Conservation (phyloP, 1,140 invertebrate genomes). For the Papilio polyxenes region DNA sequence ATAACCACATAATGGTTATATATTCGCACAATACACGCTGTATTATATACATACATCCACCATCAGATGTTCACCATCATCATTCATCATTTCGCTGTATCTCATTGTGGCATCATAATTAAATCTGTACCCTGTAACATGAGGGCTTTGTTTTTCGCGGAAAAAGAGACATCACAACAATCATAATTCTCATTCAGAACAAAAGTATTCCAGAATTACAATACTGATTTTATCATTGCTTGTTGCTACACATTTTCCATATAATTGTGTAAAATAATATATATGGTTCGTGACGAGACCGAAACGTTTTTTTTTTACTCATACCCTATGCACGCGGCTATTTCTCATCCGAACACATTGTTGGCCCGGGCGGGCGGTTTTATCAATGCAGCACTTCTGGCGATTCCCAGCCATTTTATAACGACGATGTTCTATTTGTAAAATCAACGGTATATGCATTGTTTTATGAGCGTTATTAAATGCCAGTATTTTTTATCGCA, state of each 20-base stretch:
- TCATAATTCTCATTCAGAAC: conserved; percentile 1
- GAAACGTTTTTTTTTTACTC: conserved; percentile 35
- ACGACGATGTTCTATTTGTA: conserved; percentile 36
- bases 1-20: too few relatives aligned
- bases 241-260: neutral
- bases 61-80: neutral
- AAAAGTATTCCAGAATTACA: conserved; percentile 1
- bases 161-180: neutral
- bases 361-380: conserved; percentile 26
- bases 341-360: conserved; percentile 39
- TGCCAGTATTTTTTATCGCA: conserved; percentile 10
- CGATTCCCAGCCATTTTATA: conserved; percentile 34
- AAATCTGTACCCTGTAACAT: neutral
- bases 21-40: too few relatives aligned
- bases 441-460: neutral
- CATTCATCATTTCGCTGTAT: neutral
- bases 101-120: conserved; percentile 19
- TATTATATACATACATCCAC: too few relatives aligned
- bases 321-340: conserved; percentile 6
- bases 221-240: neutral
- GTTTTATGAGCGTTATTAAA: neutral
- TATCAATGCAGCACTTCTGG: conserved; percentile 37
- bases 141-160: neutral
- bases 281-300: conserved; percentile 27
- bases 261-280: neutral